A percentile compares a stretch with the other conserved stretches of the same genome.
Evolutionary conservation across 2,888 invertebrate genomes (phyloP).

Genomic region (Chrysolina oricalcia): DNA sequence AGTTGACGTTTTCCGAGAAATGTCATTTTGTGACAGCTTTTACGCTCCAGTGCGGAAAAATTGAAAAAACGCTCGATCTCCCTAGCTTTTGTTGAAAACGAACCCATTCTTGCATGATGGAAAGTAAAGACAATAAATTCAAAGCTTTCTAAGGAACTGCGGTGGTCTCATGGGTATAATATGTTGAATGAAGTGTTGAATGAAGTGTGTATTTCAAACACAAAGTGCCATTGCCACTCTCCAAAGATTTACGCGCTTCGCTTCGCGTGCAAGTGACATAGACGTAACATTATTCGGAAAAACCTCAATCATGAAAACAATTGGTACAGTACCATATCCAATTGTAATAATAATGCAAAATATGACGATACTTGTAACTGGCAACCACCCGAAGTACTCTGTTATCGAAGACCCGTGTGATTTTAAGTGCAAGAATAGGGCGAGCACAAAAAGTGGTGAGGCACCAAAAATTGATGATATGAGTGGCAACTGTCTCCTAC

Average conservation of each 20-base stretch:
- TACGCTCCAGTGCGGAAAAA: no score
- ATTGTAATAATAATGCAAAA: slow-evolving; percentile 82
- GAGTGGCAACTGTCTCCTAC: slow-evolving; percentile 78
- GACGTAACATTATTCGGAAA: slow-evolving; percentile 80
- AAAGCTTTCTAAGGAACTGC: no score
- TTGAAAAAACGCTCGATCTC: no score
- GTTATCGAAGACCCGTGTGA: slow-evolving; percentile 30
- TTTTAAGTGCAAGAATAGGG: slow-evolving; percentile 51
- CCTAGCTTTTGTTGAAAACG: no score
- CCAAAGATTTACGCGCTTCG: no score
- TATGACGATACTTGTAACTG: slow-evolving; percentile 79
- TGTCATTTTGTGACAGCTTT: slow-evolving; percentile 43
- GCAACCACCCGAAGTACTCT: slow-evolving; percentile 78
- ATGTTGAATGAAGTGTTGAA: no score
- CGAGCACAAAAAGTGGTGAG: slow-evolving; percentile 69
- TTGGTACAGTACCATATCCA: slow-evolving; percentile 83
- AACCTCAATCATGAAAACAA: slow-evolving; percentile 88
- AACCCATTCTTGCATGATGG: no score
- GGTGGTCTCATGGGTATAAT: no score
- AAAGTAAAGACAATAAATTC: no score
- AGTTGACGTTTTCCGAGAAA: slow-evolving; percentile 15
- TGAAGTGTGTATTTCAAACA: no score
- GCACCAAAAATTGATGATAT: slow-evolving; percentile 79
- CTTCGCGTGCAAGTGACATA: slow-evolving; percentile 76
- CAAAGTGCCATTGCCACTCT: no score